These are phyloP conservation scores for Heliconius cydno DNA, from an alignment of 2,888 invertebrate species.

Conservation along the genomic window DNA sequence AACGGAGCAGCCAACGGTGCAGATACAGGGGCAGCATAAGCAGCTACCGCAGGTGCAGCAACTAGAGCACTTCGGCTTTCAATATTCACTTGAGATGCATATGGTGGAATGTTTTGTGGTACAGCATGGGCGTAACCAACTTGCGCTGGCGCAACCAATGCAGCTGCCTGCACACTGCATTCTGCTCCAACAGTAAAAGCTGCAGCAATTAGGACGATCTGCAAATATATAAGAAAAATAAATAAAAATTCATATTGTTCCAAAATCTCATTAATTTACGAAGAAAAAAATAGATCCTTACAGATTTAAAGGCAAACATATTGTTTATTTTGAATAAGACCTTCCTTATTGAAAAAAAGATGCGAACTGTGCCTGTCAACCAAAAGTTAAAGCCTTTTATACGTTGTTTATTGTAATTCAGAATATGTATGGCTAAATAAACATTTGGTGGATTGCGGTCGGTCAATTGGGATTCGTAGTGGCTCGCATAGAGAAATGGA, in stretches of 20 bases:
- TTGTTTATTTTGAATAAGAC: slow-evolving; percentile 72
- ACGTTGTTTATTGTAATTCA: slow-evolving; percentile 77
- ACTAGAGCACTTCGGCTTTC: slow-evolving; percentile 73
- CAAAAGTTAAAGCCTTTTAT: slow-evolving; percentile 74
- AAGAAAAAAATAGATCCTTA: slow-evolving; percentile 55
- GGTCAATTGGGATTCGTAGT: slow-evolving; percentile 77
- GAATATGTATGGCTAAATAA: slow-evolving; percentile 68
- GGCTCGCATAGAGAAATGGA: slow-evolving; percentile 78
- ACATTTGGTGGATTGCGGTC: slow-evolving; percentile 74
- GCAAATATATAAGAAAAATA: slow-evolving; percentile 41
- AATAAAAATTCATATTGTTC: neutral
- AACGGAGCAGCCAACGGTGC: slow-evolving; percentile 50
- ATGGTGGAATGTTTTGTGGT: slow-evolving; percentile 85
- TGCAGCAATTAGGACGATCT: slow-evolving; percentile 77
- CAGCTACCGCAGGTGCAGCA: slow-evolving; percentile 59
- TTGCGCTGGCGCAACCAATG: slow-evolving; percentile 81
- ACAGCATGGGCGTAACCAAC: slow-evolving; percentile 83
- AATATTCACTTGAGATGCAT: slow-evolving; percentile 84
- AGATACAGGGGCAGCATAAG: slow-evolving; percentile 25
- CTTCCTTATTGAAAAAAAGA: slow-evolving; percentile 77
- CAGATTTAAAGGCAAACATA: slow-evolving; percentile 81
- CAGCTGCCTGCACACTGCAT: slow-evolving; percentile 70
- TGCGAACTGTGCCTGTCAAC: slow-evolving; percentile 68
- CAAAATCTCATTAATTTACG: neutral
- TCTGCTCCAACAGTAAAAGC: slow-evolving; percentile 68